Conservation (phyloP, 2,888 invertebrate species). For the Hydriomena furcata region DNA sequence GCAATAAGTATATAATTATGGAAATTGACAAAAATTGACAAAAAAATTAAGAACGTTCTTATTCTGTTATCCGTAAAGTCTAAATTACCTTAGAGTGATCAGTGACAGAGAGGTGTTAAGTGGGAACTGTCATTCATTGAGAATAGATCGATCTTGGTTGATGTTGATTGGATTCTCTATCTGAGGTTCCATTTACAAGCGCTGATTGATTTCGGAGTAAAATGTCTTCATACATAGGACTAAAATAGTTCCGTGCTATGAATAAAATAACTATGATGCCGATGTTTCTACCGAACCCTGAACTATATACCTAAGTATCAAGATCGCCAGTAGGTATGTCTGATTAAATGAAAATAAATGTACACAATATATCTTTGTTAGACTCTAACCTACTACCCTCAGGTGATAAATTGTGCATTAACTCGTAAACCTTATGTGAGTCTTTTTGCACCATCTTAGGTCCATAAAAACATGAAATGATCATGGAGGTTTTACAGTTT, state of each 20-base stretch:
- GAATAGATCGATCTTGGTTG: too few species aligned
- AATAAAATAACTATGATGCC: background rate
- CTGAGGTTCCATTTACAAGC: background rate
- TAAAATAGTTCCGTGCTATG: background rate
- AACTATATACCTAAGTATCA: too few species aligned
- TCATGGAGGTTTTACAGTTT: constrained; percentile 7
- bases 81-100: too few species aligned
- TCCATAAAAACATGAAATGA: constrained; percentile 15
- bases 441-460: constrained; percentile 19
- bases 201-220: background rate
- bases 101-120: too few species aligned
- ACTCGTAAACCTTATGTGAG: constrained; percentile 27
- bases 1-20: too few species aligned
- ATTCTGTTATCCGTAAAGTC: too few species aligned
- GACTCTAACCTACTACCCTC: constrained; percentile 1
- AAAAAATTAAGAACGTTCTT: too few species aligned
- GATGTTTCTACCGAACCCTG: background rate
- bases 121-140: background rate
- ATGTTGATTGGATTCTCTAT: constrained; percentile 4
- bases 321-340: constrained; percentile 6
- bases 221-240: background rate
- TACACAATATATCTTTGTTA: constrained; percentile 28
- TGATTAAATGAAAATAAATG: constrained; percentile 25
- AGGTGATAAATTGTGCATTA: constrained; percentile 30
- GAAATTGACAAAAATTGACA: too few species aligned